These are phyloP conservation scores for Menidia menidia DNA, from an alignment of 2,797 vertebrate species.

Conservation along the genomic window DNA sequence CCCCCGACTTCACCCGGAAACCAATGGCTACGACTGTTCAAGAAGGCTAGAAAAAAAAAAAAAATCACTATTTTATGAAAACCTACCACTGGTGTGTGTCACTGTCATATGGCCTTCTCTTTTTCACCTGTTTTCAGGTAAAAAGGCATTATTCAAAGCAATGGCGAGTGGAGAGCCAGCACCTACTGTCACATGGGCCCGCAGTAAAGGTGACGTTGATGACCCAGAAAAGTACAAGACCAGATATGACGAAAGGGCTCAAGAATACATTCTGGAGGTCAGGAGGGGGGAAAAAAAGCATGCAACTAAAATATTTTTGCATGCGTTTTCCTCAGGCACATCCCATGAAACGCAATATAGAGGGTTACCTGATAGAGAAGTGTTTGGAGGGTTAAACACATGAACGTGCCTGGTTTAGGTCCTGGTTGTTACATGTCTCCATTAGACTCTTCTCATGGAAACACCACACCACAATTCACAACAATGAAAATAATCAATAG, in stretches of 20 bases:
- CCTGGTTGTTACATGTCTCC: background rate
- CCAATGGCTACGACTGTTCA: constrained; percentile 84
- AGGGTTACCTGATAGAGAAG: background rate
- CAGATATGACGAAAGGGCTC: constrained; percentile 70
- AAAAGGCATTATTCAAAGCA: constrained; percentile 86
- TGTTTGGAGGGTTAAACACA: background rate
- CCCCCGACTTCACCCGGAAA: constrained; percentile 87
- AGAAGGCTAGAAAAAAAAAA: constrained; percentile 77
- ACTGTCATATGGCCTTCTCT: background rate
- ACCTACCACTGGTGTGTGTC: background rate
- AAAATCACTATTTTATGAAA: background rate
- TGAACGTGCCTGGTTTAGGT: background rate
- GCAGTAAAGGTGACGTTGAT: constrained; percentile 73
- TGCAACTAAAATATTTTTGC: background rate
- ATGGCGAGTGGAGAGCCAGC: constrained; percentile 85
- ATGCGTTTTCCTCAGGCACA: background rate
- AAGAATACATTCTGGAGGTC: constrained; percentile 88
- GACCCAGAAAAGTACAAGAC: constrained; percentile 82
- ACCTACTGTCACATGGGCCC: constrained; percentile 85
- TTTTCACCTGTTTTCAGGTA: constrained; percentile 79
- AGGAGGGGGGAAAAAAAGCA: constrained; percentile 28
- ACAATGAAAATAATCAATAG: too few relatives aligned
- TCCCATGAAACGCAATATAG: background rate
- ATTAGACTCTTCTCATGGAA: too few relatives aligned
- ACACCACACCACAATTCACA: too few relatives aligned